These are phyloP conservation scores for Stratiomys singularior DNA, from an alignment of 2,888 invertebrate genomes.

Conservation along the genomic window DNA sequence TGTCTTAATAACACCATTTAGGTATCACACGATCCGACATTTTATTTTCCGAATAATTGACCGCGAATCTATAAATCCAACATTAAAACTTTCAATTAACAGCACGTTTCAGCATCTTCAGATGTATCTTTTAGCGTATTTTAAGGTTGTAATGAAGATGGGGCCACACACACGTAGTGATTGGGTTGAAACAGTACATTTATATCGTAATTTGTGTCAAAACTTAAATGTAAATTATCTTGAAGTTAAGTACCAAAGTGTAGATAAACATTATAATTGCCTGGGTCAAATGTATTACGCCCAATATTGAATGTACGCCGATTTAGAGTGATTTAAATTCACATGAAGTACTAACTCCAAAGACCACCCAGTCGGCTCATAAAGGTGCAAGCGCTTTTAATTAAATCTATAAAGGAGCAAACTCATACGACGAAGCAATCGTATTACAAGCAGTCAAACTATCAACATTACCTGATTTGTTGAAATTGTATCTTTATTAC, in stretches of 20 bases:
- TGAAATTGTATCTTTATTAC: no score
- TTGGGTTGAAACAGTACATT: background rate
- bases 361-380: background rate
- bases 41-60: conserved; percentile 25
- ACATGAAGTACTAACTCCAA: background rate
- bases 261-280: background rate
- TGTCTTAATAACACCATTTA: conserved; percentile 23
- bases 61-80: conserved; percentile 24
- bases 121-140: background rate
- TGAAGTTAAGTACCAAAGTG: no score
- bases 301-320: background rate
- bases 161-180: background rate
- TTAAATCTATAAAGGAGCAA: no score
- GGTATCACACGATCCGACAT: conserved; percentile 4
- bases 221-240: background rate
- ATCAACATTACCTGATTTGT: no score
- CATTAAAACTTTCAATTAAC: conserved; percentile 20
- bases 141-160: background rate
- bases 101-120: conserved; percentile 18
- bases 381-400: background rate
- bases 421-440: no score
- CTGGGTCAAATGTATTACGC: background rate
- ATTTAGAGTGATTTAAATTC: no score
- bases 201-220: background rate
- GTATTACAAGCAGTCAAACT: no score